Base-by-base conservation (phyloP, 2,797 vertebrate genomes). In the Danio jaintianensis region DNA sequence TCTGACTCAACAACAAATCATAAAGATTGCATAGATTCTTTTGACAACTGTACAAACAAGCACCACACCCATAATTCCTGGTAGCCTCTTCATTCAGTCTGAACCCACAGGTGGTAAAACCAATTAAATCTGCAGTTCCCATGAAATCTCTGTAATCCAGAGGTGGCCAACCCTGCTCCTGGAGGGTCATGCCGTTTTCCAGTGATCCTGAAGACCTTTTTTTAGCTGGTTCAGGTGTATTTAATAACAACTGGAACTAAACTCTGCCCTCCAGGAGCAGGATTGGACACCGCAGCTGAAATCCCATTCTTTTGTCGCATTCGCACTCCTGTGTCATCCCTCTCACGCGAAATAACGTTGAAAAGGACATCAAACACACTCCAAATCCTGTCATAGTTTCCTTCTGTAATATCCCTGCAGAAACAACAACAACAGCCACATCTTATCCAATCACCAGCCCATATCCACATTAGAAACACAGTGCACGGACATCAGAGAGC, bases 381-480 rank as follows among this genome's bases (percentile, higher is more conserved):
- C 15, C n/a, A 50, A 50, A 74, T 36, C 16, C 38, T 18, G 1
- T 29, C 40, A 64, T 36, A 42, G 48, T 53, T 36, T n/a, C n/a
- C 6, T 16, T 8, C 42, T 42, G 3, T 55, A 53, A 55, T 55
- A 22, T 38, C 1, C 42, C 40, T 62, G 16, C 45, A 74, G 56
- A 74, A 50, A 61, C 43, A 9, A 48, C 43, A 9, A 48, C 45
- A 47, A 42, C 36, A 1, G 36, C 16, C 42, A 62, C 29, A 42
- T 42, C n/a, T 76, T 18, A 43, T 42, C 62, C 62, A 7, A 52
- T 76, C n/a, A 75, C 38, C 38, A 42, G 10, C 59, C 12, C 15
- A 77, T 36, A 63, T 61, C 8, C 61, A 76, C 48, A 43, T 6
- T 29, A 18, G 18, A 66, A 43, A 53, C 50, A 66, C 40, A 77